Conservation (phyloP, 92 coral and sea anemone genomes). For the Galaxea fascicularis region DNA sequence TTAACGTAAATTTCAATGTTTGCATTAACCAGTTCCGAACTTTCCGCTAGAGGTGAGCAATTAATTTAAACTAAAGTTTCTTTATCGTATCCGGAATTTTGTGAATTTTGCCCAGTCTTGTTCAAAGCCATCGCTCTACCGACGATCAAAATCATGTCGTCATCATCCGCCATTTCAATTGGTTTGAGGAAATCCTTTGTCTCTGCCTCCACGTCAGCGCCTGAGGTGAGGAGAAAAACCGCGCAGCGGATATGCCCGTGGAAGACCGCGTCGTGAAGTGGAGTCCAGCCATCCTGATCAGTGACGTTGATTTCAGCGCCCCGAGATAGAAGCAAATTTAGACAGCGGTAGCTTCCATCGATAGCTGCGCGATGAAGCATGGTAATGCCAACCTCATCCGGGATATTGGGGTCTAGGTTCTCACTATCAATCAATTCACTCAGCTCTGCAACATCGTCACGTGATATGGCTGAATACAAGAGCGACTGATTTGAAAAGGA, state of each 20-base stretch:
- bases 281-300: slow-evolving; percentile 90
- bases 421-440: slow-evolving; percentile 52
- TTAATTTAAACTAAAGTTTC: slow-evolving; percentile 35
- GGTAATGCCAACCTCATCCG: slow-evolving; percentile 74
- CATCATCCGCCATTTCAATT: slow-evolving; percentile 85
- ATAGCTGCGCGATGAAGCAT: slow-evolving; percentile 87
- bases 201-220: slow-evolving; percentile 85
- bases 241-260: slow-evolving; percentile 92
- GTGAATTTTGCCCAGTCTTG: slow-evolving; percentile 1
- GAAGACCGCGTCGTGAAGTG: slow-evolving; percentile 90
- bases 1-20: too few species aligned
- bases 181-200: slow-evolving; percentile 78
- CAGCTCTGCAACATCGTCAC: slow-evolving; percentile 69
- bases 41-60: background rate
- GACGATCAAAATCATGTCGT: slow-evolving; percentile 81
- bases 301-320: slow-evolving; percentile 76
- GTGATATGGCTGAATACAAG: slow-evolving; percentile 53
- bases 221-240: slow-evolving; percentile 77
- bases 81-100: slow-evolving; percentile 39
- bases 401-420: slow-evolving; percentile 42
- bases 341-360: slow-evolving; percentile 82
- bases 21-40: too few species aligned
- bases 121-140: slow-evolving; percentile 83
- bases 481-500: slow-evolving; percentile 30
- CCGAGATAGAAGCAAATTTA: slow-evolving; percentile 74